Evolutionary conservation across 2,888 invertebrate genomes (phyloP).

Genomic region (Thymelicus lineola): DNA sequence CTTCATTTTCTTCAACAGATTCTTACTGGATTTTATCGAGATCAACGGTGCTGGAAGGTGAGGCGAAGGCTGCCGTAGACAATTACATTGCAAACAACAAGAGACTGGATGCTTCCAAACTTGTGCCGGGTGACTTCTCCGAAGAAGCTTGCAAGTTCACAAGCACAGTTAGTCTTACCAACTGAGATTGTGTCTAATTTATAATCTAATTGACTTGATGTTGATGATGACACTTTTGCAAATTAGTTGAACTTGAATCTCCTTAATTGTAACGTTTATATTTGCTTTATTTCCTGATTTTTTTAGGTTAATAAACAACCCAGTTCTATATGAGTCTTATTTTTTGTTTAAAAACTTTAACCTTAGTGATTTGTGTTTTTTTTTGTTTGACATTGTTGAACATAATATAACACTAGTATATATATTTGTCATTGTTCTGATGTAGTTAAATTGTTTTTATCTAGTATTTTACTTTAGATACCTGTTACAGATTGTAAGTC

Average conservation of each 20-base stretch:
- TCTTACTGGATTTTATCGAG: slow-evolving; percentile 69
- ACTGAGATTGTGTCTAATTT: slow-evolving; percentile 12
- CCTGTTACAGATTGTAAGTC: too few relatives aligned
- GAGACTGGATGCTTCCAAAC: slow-evolving; percentile 54
- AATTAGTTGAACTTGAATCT: not conserved
- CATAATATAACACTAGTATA: too few relatives aligned
- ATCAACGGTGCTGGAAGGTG: slow-evolving; percentile 63
- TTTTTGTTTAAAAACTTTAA: too few relatives aligned
- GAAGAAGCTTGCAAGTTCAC: slow-evolving; percentile 63
- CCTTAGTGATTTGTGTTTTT: too few relatives aligned
- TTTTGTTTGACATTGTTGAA: too few relatives aligned
- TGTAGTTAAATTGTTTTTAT: too few relatives aligned
- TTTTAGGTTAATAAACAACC: too few relatives aligned
- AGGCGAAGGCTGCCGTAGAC: slow-evolving; percentile 65
- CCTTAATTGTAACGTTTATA: too few relatives aligned
- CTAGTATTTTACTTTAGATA: too few relatives aligned
- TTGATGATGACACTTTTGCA: not conserved
- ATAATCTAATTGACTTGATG: not conserved
- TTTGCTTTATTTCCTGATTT: too few relatives aligned
- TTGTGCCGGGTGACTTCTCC: slow-evolving; percentile 60
- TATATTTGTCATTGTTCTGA: too few relatives aligned
- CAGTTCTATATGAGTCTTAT: too few relatives aligned
- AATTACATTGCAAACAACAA: slow-evolving; percentile 59
- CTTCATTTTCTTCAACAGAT: slow-evolving; percentile 50
- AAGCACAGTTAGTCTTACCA: slow-evolving; percentile 17